A percentile compares a stretch with the other conserved stretches of the same genome.
Evolutionary conservation across 2,113 vertebrate genomes (phyloP).

Genomic region (Salvator merianae): DNA sequence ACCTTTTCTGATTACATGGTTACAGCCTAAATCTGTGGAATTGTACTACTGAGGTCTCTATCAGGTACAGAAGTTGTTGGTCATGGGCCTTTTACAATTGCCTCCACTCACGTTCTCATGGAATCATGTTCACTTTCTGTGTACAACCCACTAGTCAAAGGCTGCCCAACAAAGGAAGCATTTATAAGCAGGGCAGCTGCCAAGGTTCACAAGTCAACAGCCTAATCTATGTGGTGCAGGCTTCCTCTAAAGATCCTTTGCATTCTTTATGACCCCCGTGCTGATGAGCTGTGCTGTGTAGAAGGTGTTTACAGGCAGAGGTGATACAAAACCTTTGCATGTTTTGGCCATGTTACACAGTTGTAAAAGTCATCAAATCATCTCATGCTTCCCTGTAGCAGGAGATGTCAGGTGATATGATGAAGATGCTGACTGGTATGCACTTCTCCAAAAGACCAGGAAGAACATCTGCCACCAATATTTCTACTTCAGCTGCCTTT

Average conservation of each 20-base stretch:
- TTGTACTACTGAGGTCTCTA: no score
- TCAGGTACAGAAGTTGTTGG: background rate
- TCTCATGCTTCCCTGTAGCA: conserved; percentile 24
- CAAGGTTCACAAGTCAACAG: conserved; percentile 45
- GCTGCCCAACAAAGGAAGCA: background rate
- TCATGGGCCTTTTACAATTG: background rate
- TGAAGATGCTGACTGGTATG: conserved; percentile 53
- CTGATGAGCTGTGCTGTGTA: conserved; percentile 1
- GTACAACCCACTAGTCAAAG: conserved; percentile 3
- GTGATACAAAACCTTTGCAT: conserved; percentile 49
- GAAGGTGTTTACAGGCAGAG: conserved; percentile 61
- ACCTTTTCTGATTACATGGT: no score
- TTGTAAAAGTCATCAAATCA: conserved; percentile 62
- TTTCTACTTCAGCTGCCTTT: conserved; percentile 53
- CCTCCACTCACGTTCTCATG: conserved; percentile 5
- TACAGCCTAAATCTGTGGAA: background rate
- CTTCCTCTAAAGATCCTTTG: conserved; percentile 38
- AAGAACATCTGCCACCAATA: conserved; percentile 64
- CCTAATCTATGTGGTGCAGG: background rate
- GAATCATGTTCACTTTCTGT: conserved; percentile 14
- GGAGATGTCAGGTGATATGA: conserved; percentile 49
- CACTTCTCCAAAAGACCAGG: conserved; percentile 44
- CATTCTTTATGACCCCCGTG: conserved; percentile 42
- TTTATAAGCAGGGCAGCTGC: conserved; percentile 36
- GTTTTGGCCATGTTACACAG: background rate